Base-by-base conservation (phyloP, 1,140 invertebrate species). In the Aphelinus certus region DNA sequence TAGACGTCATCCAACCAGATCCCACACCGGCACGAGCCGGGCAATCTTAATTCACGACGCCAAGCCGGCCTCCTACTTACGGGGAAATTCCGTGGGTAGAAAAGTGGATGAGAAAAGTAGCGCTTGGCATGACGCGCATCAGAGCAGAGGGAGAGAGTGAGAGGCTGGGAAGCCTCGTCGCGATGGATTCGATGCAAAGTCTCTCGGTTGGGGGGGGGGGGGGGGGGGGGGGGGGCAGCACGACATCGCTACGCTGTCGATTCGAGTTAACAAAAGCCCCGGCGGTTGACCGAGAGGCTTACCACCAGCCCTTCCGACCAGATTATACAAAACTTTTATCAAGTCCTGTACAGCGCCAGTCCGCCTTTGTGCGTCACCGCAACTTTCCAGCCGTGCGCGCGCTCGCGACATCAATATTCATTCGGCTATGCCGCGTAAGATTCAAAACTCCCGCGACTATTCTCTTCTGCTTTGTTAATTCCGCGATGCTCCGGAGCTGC, bases 241-340 rank as follows among this genome's bases (percentile, higher is more conserved):
- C 43, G 49, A 63, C 53, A 45, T 69, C 43, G 46, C 71, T 55
- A 2, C 2, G 1, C 55, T 75, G 67, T 70, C 73, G 64, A 58
- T 75, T 70, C 68, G 55, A 63, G 46, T 75, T 70, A 70, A 75
- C 67, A 70, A 64, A 75, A 75, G n/a, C n/a, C 65, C 64, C 26
- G 26, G 61, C 55, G 7, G 60, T 60, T 75, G 67, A 65, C 73
- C 56, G 47, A 51, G 53, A 58, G 61, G 58, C 66, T 74, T 69
- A 63, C 53, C 45, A 51, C 61, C 26, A 26, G 26, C 26, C 26
- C 26, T 58, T 65, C 42, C 46, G 66, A 75, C 60, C 26, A 75
- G 66, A 75, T 70, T 75, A 53, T 69, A 26, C 60, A 9, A 57
- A 75, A 69, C 60, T 75, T 75, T 75, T 75, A 67, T 75, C 58